Evolutionary conservation across 92 coral and sea anemone species (phyloP).

Genomic region (Phenganax marumi): DNA sequence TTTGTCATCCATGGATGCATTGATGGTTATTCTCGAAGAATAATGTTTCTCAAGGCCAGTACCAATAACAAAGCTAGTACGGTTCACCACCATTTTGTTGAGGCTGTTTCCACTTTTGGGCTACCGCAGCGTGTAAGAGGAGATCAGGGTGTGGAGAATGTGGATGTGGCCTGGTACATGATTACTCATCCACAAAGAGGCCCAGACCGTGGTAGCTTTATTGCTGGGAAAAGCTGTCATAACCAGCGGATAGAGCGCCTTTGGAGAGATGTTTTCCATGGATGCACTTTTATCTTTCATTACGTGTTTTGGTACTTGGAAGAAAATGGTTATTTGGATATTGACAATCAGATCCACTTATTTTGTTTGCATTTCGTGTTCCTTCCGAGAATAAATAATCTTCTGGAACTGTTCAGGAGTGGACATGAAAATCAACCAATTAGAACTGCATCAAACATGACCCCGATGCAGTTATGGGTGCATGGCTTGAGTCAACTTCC

Average conservation of each 20-base stretch:
- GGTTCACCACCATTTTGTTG: conserved; percentile 47
- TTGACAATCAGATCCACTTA: conserved; percentile 56
- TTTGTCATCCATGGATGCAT: conserved; percentile 61
- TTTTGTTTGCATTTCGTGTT: conserved; percentile 62
- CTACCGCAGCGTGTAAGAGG: conserved; percentile 62
- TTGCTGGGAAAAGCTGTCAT: conserved; percentile 61
- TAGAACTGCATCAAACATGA: conserved; percentile 48
- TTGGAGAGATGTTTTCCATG: conserved; percentile 60
- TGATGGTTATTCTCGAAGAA: conserved; percentile 63
- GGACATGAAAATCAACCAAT: conserved; percentile 64
- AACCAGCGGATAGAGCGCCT: conserved; percentile 61
- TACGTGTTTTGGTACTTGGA: conserved; percentile 54
- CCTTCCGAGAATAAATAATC: conserved; percentile 58
- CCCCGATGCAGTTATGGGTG: conserved; percentile 67
- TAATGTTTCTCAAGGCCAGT: conserved; percentile 59
- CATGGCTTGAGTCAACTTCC: conserved; percentile 7
- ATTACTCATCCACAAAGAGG: conserved; percentile 64
- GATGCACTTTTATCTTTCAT: conserved; percentile 59
- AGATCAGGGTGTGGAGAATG: conserved; percentile 65
- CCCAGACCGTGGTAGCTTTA: conserved; percentile 64
- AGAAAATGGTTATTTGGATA: conserved; percentile 62
- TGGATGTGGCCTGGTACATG: conserved; percentile 64
- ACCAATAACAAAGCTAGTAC: conserved; percentile 61
- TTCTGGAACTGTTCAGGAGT: conserved; percentile 53
- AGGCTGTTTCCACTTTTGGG: conserved; percentile 56